Base-by-base conservation (phyloP, 2,888 invertebrate species). In the Acanthosoma haemorrhoidale region DNA sequence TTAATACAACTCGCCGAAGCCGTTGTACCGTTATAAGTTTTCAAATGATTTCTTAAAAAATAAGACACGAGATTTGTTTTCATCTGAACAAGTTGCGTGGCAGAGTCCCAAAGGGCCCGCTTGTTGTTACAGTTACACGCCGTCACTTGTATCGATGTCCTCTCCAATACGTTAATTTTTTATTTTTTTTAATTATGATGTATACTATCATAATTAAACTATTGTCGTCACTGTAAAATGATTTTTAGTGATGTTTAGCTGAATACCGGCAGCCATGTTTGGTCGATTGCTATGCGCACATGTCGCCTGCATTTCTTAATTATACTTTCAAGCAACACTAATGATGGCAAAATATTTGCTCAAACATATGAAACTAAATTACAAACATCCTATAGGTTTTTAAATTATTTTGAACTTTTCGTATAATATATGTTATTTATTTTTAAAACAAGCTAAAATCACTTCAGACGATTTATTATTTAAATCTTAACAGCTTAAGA, bases 211-310 rank as follows among this genome's bases (percentile, higher is more conserved):
- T n/a, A n/a, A n/a, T n/a, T n/a, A n/a, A n/a, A n/a, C n/a, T n/a
- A n/a, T n/a, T n/a, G n/a, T n/a, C n/a, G n/a, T n/a, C n/a, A n/a
- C n/a, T n/a, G n/a, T n/a, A n/a, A n/a, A n/a, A n/a, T n/a, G n/a
- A 13, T 36, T 61, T 61, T 61, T 29, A 15, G 4, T 34, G 41
- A n/a, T 39, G 21, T 36, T 36, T 16, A 21, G 32, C 16, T 64
- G 38, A 64, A 64, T 38, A 64, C 67, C 34, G 67, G 67, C 72
- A 69, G 72, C 72, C 72, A 72, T 72, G 72, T 72, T 72, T 72
- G 72, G 72, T 72, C 72, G 72, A 72, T 72, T 66, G 70, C 72
- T 70, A 72, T 70, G 72, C 72, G 72, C 72, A 72, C 63, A 43
- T 69, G 61, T 59, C 31, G 31, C 34, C 43, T 32, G 36, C 67